These are phyloP conservation scores for Anser brachyrhynchus DNA, from an alignment of 2,113 vertebrate species.

Conservation along the genomic window DNA sequence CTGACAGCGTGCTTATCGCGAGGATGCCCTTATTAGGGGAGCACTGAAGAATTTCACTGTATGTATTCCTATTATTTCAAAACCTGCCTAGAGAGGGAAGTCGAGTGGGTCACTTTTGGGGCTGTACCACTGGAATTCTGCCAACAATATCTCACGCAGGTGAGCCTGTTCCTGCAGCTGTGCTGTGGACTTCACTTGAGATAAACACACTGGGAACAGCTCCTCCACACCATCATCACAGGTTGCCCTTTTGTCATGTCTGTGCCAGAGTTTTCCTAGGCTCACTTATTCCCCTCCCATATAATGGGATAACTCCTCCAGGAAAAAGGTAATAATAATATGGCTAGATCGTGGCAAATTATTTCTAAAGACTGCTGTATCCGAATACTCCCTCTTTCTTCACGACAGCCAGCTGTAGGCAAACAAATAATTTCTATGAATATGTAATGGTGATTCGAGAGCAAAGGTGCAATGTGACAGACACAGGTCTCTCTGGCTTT, in stretches of 20 bases:
- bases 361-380: background rate
- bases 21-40: background rate
- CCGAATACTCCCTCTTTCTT: background rate
- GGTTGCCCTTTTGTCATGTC: background rate
- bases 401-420: background rate
- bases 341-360: background rate
- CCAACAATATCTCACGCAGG: background rate
- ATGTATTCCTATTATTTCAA: background rate
- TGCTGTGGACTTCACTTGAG: background rate
- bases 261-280: background rate
- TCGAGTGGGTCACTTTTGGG: background rate
- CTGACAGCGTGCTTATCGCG: background rate
- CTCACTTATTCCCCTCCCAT: background rate
- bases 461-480: rapidly evolving
- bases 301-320: background rate
- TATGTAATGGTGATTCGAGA: background rate
- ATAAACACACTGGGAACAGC: background rate
- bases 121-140: background rate
- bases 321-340: background rate
- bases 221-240: background rate
- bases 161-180: background rate
- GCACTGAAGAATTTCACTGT: background rate
- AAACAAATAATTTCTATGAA: background rate
- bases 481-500: background rate
- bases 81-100: background rate